These are phyloP conservation scores for Montifringilla adamsi DNA, from an alignment of 2,113 vertebrate species.

Conservation along the genomic window DNA sequence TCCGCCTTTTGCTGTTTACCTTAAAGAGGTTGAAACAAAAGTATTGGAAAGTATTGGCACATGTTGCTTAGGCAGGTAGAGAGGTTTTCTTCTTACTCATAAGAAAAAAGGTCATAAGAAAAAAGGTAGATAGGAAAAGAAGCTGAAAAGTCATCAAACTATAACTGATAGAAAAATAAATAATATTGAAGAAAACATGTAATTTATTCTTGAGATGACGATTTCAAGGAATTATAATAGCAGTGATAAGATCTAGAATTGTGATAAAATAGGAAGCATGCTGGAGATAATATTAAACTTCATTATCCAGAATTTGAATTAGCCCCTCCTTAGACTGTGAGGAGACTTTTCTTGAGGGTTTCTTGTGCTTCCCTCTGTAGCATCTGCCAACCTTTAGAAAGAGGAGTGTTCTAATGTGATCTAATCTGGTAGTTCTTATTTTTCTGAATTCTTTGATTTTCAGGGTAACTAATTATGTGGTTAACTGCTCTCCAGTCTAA, in stretches of 20 bases:
- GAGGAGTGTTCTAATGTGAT: background rate
- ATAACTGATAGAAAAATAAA: background rate
- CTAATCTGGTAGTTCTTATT: background rate
- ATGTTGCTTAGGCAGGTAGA: background rate
- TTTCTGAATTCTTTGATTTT: conserved; percentile 20
- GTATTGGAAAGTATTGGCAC: background rate
- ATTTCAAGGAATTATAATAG: background rate
- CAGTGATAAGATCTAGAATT: background rate
- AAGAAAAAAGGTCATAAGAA: background rate
- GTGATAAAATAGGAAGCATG: background rate
- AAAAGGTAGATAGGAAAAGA: background rate
- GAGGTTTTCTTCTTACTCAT: background rate
- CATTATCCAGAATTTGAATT: background rate
- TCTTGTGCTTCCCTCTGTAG: background rate
- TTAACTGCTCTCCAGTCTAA: background rate
- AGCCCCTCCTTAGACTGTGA: background rate
- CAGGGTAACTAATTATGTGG: background rate
- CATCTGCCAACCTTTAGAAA: background rate
- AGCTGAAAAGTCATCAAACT: background rate
- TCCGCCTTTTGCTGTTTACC: background rate
- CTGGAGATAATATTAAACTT: background rate
- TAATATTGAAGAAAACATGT: background rate
- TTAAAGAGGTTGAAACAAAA: background rate
- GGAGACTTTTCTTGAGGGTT: background rate
- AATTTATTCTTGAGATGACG: background rate